These are phyloP conservation scores for Parauchenoglanis ngamensis DNA, from an alignment of 2,797 vertebrate species.

Conservation along the genomic window DNA sequence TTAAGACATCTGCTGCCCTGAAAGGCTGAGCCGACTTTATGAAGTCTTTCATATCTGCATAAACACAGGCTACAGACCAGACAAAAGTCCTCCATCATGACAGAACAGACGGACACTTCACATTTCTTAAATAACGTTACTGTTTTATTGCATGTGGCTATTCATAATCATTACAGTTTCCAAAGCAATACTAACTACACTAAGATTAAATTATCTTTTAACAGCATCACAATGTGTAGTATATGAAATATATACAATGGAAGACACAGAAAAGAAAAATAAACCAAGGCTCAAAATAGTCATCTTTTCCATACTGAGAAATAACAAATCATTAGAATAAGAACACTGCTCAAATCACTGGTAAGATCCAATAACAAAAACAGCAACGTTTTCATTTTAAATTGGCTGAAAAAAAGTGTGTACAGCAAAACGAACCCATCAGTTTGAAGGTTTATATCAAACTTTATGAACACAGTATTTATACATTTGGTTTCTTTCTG, in stretches of 20 bases:
- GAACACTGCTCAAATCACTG: conserved; percentile 91
- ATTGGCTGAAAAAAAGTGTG: conserved; percentile 80
- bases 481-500: conserved; percentile 97
- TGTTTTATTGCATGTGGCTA: conserved; percentile 98
- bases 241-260: conserved; percentile 92
- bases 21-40: conserved; percentile 17
- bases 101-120: conserved; percentile 59
- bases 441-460: conserved; percentile 81
- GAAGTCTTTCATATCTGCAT: conserved; percentile 33
- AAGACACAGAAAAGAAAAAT: conserved; percentile 82
- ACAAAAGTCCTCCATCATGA: conserved; percentile 10
- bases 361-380: conserved; percentile 87
- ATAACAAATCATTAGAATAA: conserved; percentile 86
- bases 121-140: conserved; percentile 93
- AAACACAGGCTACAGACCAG: conserved; percentile 45
- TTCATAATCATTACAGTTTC: conserved; percentile 92
- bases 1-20: conserved; percentile 59
- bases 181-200: conserved; percentile 89
- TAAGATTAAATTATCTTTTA: conserved; percentile 87
- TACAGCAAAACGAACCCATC: conserved; percentile 79
- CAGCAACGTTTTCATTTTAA: conserved; percentile 80
- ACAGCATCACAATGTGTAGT: conserved; percentile 87
- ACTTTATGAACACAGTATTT: conserved; percentile 85
- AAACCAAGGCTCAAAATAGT: conserved; percentile 60
- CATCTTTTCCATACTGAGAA: conserved; percentile 89